Evolutionary conservation across 2,113 vertebrate species (phyloP).

Genomic region (Rhinogobius similis): DNA sequence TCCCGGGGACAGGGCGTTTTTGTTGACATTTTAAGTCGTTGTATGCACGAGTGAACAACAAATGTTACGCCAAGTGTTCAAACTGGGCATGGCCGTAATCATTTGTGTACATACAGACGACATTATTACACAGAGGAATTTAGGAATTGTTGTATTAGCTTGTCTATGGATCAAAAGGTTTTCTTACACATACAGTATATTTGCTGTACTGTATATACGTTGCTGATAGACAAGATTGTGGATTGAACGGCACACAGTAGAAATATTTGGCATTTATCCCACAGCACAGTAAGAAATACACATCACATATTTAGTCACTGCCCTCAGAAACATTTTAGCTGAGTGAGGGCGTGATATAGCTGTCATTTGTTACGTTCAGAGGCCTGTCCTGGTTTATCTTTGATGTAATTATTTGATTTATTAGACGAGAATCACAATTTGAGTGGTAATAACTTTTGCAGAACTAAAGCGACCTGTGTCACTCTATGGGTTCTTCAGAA

Average conservation of each 20-base stretch:
- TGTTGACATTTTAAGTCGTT: slow-evolving; percentile 36
- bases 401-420: no score
- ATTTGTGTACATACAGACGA: slow-evolving; percentile 26
- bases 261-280: background rate
- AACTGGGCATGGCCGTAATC: slow-evolving; percentile 47
- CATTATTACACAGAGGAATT: background rate
- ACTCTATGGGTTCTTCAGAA: no score
- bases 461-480: no score
- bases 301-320: background rate
- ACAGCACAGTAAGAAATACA: background rate
- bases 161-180: background rate
- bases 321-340: background rate
- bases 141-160: background rate
- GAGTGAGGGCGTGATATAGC: no score
- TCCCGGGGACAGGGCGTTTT: slow-evolving; percentile 31
- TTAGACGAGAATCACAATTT: no score
- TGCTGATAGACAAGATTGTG: background rate
- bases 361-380: no score
- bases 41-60: slow-evolving; percentile 11
- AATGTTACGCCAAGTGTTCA: slow-evolving; percentile 38
- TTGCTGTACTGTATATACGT: background rate
- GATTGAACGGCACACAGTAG: background rate
- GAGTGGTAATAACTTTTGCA: no score
- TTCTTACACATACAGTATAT: background rate
- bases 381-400: no score